Evolutionary conservation across 2,888 invertebrate genomes (phyloP), one percentile per base, ranked within the genome.

Genomic region (Drosophila imparisetae): DNA sequence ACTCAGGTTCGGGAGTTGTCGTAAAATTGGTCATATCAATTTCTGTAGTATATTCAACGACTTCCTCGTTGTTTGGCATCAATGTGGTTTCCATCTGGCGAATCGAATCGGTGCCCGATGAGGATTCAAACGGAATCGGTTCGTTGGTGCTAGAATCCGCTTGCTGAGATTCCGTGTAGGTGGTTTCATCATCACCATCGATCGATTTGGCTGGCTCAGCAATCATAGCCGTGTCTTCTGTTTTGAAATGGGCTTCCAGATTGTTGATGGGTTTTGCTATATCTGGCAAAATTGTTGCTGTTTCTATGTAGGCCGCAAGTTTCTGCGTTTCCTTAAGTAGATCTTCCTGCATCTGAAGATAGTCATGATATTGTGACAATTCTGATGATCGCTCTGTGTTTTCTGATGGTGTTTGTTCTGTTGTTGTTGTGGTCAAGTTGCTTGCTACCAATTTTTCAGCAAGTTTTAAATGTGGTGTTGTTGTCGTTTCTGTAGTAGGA

Each of bases 1-100:
- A 18, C 15, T 58, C 71, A 1, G 70, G 24, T 2, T 11, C n/a
- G 4, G 24, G 1, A 8, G 65, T 59, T 5, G 69, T 65, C 45
- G 50, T 49, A 10, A n/a, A 24, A 0, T 1, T 11, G 4, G 10
- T n/a, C 21, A 13, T 0, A 32, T 49, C 53, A 2, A 7, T 11
- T 53, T 60, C 53, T 11, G 70, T 40, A 0, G 68, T 73, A n/a
- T 75, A 78, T 11, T 58, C 71, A 1, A 53, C 2, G 2, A 29
- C n/a, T 11, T 50, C 49, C 0, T 27, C 32, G 4, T 48, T 15
- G 2, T 40, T 24, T 1, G 49, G 40, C 18, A 50, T 29, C 36
- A 53, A 66, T 8, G 77, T 77, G 57, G 36, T 52, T 10, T 61
- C 45, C 8, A 52, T 50, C 13, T 38, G 0, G 1, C 13, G 34